These are phyloP conservation scores for Entomobrya multifasciata DNA, from an alignment of 2,888 invertebrate genomes.

Conservation along the genomic window DNA sequence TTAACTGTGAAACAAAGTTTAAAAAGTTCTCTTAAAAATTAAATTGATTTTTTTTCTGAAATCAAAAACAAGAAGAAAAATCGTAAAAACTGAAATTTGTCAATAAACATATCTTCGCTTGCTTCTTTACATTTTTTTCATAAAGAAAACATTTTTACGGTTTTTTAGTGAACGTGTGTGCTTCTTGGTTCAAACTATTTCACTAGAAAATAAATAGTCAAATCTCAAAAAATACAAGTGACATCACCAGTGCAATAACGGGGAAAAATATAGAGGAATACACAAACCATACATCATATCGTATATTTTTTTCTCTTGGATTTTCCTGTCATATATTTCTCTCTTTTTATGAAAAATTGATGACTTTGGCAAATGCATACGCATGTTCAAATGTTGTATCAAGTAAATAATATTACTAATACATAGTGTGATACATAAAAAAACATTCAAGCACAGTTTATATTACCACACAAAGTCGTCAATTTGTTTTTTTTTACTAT, in stretches of 20 bases:
- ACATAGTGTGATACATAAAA: neutral
- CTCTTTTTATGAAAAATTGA: slow-evolving; percentile 26
- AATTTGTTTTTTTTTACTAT: neutral
- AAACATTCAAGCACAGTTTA: neutral
- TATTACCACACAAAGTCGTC: neutral
- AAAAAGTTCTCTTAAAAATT: too few relatives aligned
- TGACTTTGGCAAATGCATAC: slow-evolving; percentile 49
- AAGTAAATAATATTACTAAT: slow-evolving; percentile 5
- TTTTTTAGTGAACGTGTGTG: neutral
- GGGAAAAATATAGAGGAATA: neutral
- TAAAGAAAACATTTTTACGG: neutral
- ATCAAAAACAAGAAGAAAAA: neutral
- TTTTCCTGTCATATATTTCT: slow-evolving; percentile 23
- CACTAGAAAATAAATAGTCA: slow-evolving; percentile 14
- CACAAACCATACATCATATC: slow-evolving; percentile 15
- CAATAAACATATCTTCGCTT: slow-evolving; percentile 50
- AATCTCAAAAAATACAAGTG: neutral
- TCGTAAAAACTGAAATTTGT: neutral
- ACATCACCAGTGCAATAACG: neutral
- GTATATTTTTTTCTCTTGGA: neutral
- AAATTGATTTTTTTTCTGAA: too few relatives aligned
- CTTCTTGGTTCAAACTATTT: neutral
- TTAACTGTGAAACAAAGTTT: too few relatives aligned
- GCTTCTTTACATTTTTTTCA: slow-evolving; percentile 27
- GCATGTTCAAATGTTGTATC: neutral